A percentile compares a stretch with the other conserved stretches of the same genome.
phyloP scores from a whole-genome alignment of 1,140 invertebrate genomes.

The Melitaea cinxia region DNA sequence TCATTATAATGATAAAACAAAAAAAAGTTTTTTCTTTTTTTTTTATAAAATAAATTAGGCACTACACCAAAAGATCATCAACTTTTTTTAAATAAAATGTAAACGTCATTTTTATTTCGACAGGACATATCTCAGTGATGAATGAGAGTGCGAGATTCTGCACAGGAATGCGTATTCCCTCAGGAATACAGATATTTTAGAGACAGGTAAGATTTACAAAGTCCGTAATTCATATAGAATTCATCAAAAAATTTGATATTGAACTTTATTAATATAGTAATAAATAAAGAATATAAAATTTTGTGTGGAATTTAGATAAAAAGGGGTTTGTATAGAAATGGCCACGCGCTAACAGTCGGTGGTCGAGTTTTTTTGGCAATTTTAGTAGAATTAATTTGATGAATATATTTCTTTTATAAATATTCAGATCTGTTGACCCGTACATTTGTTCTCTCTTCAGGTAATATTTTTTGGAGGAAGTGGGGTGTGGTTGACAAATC shows the following conservation, averaged over 20 bases:
- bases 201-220: not conserved
- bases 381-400: conserved; percentile 2
- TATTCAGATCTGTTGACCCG: not conserved
- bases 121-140: conserved; percentile 27
- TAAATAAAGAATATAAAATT: not conserved
- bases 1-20: too few species aligned
- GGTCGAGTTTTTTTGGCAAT: conserved; percentile 23
- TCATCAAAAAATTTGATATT: not conserved
- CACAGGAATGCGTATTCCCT: conserved; percentile 26
- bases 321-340: conserved; percentile 24
- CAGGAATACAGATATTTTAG: conserved; percentile 36
- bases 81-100: not conserved
- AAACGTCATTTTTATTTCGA: conserved; percentile 23
- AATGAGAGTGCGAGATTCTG: conserved; percentile 13
- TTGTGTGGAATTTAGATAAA: not conserved
- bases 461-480: too few species aligned
- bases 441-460: too few species aligned
- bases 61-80: not conserved
- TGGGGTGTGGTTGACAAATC: too few species aligned
- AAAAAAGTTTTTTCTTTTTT: too few species aligned
- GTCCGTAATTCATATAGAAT: not conserved
- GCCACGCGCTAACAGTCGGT: conserved; percentile 42
- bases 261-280: not conserved
- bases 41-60: not conserved
- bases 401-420: not conserved